Conservation (phyloP, 2,888 invertebrate species). For the Muschampia plurimacula region DNA sequence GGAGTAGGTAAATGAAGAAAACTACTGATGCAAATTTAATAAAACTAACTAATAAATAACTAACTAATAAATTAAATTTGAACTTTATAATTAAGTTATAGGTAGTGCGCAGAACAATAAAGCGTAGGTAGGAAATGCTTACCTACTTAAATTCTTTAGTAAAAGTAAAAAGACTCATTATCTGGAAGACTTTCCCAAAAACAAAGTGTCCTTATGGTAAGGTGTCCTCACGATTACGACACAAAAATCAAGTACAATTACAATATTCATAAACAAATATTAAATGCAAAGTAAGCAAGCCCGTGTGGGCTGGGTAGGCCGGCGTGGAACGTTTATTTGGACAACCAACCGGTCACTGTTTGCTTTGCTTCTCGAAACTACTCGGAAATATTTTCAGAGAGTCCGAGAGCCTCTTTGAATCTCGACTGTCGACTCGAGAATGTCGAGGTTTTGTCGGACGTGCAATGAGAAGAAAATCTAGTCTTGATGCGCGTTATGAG, state of each 20-base stretch:
- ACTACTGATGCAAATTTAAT: background rate
- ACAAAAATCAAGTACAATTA: slow-evolving; percentile 57
- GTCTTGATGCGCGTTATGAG: slow-evolving; percentile 15
- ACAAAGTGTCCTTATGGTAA: too few species aligned
- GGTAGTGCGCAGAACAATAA: too few species aligned
- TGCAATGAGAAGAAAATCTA: slow-evolving; percentile 16
- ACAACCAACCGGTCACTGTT: slow-evolving; percentile 82
- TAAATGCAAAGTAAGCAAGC: slow-evolving; percentile 70
- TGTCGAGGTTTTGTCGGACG: slow-evolving; percentile 27
- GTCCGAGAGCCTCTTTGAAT: slow-evolving; percentile 50
- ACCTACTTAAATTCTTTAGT: too few species aligned
- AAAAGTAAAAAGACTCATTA: too few species aligned
- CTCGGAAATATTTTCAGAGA: slow-evolving; percentile 72
- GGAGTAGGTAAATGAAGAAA: slow-evolving; percentile 33
- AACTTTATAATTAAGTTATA: too few species aligned
- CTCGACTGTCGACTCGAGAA: slow-evolving; percentile 23
- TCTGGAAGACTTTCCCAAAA: too few species aligned
- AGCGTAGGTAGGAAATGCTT: too few species aligned
- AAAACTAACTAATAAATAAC: too few species aligned
- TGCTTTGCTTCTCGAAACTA: slow-evolving; percentile 74
- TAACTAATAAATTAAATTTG: too few species aligned
- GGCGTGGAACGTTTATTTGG: slow-evolving; percentile 71
- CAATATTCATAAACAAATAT: slow-evolving; percentile 74
- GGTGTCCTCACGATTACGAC: slow-evolving; percentile 9
- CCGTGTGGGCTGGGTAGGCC: slow-evolving; percentile 68